Evolutionary conservation across 2,113 vertebrate genomes (phyloP).

Genomic region (Stercorarius parasiticus): DNA sequence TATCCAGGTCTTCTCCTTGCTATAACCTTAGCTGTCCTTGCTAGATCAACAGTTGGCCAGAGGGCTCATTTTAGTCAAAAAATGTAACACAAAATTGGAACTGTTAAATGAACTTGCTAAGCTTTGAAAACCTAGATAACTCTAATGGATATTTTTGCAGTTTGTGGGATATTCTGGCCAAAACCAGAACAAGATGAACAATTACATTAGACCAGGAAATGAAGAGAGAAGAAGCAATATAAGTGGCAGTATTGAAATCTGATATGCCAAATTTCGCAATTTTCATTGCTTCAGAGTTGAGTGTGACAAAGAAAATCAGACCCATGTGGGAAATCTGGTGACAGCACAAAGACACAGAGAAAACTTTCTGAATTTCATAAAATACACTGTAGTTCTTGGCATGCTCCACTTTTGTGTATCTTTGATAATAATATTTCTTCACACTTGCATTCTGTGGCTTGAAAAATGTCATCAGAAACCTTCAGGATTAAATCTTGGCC

Average conservation of each 20-base stretch:
- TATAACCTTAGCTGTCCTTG: neutral
- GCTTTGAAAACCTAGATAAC: neutral
- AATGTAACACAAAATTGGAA: neutral
- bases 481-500: neutral
- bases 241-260: neutral
- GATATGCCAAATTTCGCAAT: neutral
- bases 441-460: neutral
- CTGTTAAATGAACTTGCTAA: neutral
- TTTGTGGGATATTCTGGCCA: neutral
- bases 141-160: neutral
- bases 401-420: neutral
- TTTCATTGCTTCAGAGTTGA: neutral
- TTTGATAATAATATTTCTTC: neutral
- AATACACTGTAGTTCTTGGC: neutral
- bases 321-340: neutral
- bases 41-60: neutral
- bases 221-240: neutral
- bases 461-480: neutral
- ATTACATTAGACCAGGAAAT: neutral
- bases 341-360: neutral
- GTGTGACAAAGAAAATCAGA: neutral
- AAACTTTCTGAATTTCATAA: neutral
- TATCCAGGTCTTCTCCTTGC: neutral
- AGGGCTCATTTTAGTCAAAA: neutral
- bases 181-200: neutral